Conservation (phyloP, 2,888 invertebrate species). For the Eupithecia pulchellata region DNA sequence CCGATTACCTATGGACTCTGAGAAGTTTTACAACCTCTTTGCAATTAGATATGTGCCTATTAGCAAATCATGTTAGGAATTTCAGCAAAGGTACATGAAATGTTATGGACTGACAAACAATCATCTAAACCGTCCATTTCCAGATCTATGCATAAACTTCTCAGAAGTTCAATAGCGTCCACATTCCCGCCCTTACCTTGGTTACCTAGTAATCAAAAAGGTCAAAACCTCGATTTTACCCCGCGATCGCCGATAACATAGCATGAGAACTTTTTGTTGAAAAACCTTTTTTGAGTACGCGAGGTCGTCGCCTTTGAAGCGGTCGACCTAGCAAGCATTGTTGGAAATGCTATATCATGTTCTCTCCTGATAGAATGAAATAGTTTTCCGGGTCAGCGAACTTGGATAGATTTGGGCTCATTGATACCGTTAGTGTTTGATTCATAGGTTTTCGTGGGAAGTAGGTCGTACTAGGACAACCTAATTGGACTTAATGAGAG, state of each 20-base stretch:
- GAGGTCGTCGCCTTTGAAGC: slow-evolving; percentile 37
- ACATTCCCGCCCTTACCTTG: slow-evolving; percentile 26
- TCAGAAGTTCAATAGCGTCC: slow-evolving; percentile 32
- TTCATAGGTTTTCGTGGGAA: slow-evolving; percentile 17
- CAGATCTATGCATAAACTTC: slow-evolving; percentile 5
- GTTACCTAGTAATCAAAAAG: slow-evolving; percentile 30
- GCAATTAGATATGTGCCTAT: too few relatives aligned
- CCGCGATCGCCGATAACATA: slow-evolving; percentile 34
- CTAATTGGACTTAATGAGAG: neutral
- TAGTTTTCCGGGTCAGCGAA: slow-evolving; percentile 44
- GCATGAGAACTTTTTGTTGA: slow-evolving; percentile 44
- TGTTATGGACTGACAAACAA: too few relatives aligned
- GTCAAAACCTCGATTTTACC: slow-evolving; percentile 37
- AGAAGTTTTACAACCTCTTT: too few relatives aligned
- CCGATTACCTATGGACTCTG: too few relatives aligned
- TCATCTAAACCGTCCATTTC: too few relatives aligned
- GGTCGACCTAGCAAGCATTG: slow-evolving; percentile 34
- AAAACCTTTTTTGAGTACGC: slow-evolving; percentile 41
- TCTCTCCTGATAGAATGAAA: slow-evolving; percentile 30
- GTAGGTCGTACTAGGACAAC: neutral
- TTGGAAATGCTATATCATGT: slow-evolving; percentile 29
- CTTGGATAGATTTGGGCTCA: slow-evolving; percentile 30
- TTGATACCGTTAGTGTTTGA: slow-evolving; percentile 20
- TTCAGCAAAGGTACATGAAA: too few relatives aligned
- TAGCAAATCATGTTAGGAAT: too few relatives aligned